Conservation (phyloP, 2,113 vertebrate species). For the Thinocorus orbignyianus region DNA sequence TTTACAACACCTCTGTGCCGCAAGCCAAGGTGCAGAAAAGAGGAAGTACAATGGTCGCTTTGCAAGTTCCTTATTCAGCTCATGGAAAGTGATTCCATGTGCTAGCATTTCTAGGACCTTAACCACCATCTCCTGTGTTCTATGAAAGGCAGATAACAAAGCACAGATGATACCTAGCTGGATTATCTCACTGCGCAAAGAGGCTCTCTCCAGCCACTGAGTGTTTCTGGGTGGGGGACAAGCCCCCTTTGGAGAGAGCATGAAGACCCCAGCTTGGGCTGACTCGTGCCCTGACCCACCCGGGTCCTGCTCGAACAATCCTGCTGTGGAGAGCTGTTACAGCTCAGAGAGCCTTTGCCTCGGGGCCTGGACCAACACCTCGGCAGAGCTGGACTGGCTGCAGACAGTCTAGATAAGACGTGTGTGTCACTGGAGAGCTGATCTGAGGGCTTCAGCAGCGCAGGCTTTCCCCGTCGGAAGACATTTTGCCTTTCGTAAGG, state of each 20-base stretch:
- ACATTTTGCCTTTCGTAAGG: not conserved
- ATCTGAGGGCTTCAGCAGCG: not conserved
- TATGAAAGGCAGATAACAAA: not conserved
- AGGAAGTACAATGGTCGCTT: not conserved
- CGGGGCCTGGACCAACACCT: not conserved
- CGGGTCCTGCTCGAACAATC: not conserved
- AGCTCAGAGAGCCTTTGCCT: not conserved
- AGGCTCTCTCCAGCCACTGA: not conserved
- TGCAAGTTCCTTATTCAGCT: not conserved
- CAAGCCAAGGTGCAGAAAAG: not conserved
- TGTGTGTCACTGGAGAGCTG: not conserved
- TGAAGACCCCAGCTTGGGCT: not conserved
- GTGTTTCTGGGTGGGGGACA: not conserved
- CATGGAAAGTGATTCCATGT: not conserved
- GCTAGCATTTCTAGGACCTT: not conserved
- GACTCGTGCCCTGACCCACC: not conserved
- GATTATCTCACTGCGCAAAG: not conserved
- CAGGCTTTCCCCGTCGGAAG: not conserved
- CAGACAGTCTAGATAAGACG: not conserved
- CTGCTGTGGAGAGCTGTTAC: not conserved
- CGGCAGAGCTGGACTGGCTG: not conserved
- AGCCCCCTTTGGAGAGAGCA: not conserved
- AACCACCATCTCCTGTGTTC: not conserved
- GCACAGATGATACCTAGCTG: not conserved
- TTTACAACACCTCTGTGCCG: not conserved